Evolutionary conservation across 2,888 invertebrate genomes (phyloP), one percentile per base, ranked within the genome.

Genomic region (Sphaeridia pumilis): DNA sequence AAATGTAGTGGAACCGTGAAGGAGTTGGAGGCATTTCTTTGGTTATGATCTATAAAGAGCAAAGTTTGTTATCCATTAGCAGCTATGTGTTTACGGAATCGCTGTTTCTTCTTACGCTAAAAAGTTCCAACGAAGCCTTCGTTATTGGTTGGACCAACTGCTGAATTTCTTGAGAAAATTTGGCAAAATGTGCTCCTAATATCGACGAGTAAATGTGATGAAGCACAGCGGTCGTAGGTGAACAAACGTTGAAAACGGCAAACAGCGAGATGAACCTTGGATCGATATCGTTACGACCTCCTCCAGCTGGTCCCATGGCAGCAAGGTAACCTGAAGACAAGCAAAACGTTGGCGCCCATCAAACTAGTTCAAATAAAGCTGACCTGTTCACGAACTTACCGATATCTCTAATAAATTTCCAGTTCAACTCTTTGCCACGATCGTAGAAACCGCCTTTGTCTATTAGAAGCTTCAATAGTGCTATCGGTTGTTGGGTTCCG

Each of bases 401-500:
- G 47, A 87, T 79, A 67, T 93, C 90, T 68, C 81, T 84, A 56
- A 93, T 72, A 63, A 81, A 80, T 70, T 87, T 92, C 90, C 92
- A 90, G 69, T 80, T 86, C 4, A 92, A 76, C 67, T 90, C 88
- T 69, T 87, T 88, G 25, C 84, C 87, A 49, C 89, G 75, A 70
- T 89, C 89, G 68, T 88, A 93, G 70, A 90, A 81, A 20, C 93
- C 93, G 51, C 84, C 84, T 57, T 81, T 78, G 71, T 93, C 90
- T 58, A 93, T 80, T n/a, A 94, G 70, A 12, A 90, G 72, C 69
- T 92, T 93, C n/a, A 94, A 71, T 34, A 93, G 72, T 0, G 92
- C 93, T 63, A 92, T 88, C 0, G 93, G 92, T 67, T 93, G 93
- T 67, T 93, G 93, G 0, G 90, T 92, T 0, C 92, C 92, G 68